These are phyloP conservation scores for Oxygymnocypris stewartii DNA, from an alignment of 2,113 vertebrate species.

Conservation along the genomic window DNA sequence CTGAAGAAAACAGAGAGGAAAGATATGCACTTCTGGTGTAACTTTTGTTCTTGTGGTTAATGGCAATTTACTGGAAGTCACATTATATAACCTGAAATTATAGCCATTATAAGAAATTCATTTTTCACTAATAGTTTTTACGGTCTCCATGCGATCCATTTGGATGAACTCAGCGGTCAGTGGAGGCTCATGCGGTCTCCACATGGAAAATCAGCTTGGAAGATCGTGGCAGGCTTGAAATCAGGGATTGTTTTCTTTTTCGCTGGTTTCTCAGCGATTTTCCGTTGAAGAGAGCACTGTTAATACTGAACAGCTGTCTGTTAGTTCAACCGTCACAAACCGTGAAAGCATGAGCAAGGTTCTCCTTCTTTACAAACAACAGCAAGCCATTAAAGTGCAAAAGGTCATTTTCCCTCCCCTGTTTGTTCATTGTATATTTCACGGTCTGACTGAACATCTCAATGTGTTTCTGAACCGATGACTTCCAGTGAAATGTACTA, in stretches of 20 bases:
- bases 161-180: slow-evolving; percentile 50
- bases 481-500: background rate
- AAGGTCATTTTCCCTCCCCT: background rate
- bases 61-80: background rate
- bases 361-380: background rate
- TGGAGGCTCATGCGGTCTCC: slow-evolving; percentile 56
- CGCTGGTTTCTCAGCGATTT: slow-evolving; percentile 58
- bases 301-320: slow-evolving; percentile 73
- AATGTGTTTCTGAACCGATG: background rate
- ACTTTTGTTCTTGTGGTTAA: slow-evolving; percentile 58
- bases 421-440: background rate
- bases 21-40: slow-evolving; percentile 68
- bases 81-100: slow-evolving; percentile 40
- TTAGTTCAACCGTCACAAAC: slow-evolving; percentile 59
- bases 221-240: slow-evolving; percentile 59
- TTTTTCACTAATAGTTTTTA: slow-evolving; percentile 54
- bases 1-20: background rate
- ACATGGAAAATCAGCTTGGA: slow-evolving; percentile 55
- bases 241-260: slow-evolving; percentile 56
- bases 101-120: slow-evolving; percentile 42
- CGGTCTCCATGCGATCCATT: slow-evolving; percentile 47
- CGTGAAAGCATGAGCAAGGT: background rate
- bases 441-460: background rate
- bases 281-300: slow-evolving; percentile 14
- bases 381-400: background rate